Conservation (phyloP, 2,888 invertebrate genomes). For the Latrodectus hesperus region DNA sequence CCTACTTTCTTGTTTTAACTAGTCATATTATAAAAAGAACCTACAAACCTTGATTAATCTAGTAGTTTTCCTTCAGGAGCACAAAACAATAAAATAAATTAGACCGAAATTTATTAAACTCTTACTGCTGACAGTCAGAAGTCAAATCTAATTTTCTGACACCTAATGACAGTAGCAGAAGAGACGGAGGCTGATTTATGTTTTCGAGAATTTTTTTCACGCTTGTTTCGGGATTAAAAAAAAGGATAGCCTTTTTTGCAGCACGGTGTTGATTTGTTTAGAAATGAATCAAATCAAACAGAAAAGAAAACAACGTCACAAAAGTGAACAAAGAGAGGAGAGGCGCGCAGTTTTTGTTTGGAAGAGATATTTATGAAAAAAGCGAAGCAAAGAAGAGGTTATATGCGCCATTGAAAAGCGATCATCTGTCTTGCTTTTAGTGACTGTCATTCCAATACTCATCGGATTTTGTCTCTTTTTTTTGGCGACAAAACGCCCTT, state of each 20-base stretch:
- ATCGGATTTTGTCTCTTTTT: conserved; percentile 29
- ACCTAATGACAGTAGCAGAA: too few species aligned
- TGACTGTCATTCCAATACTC: conserved; percentile 47
- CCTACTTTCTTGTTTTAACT: too few species aligned
- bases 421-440: conserved; percentile 41
- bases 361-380: conserved; percentile 45
- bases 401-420: conserved; percentile 48
- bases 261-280: conserved; percentile 6
- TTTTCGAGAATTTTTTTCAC: too few species aligned
- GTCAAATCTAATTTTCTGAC: too few species aligned
- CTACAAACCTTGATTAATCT: too few species aligned
- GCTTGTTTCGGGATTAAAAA: too few species aligned
- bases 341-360: neutral
- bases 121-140: too few species aligned
- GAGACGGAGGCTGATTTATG: too few species aligned
- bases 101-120: too few species aligned
- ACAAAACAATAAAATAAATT: too few species aligned
- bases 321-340: neutral
- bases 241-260: neutral
- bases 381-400: conserved; percentile 17
- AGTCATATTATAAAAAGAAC: too few species aligned
- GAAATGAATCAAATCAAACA: conserved; percentile 1
- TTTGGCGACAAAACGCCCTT: conserved; percentile 41
- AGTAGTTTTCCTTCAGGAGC: too few species aligned
- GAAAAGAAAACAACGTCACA: conserved; percentile 7